Conservation (phyloP, 2,888 invertebrate genomes). For the Hofmannophila pseudospretella region DNA sequence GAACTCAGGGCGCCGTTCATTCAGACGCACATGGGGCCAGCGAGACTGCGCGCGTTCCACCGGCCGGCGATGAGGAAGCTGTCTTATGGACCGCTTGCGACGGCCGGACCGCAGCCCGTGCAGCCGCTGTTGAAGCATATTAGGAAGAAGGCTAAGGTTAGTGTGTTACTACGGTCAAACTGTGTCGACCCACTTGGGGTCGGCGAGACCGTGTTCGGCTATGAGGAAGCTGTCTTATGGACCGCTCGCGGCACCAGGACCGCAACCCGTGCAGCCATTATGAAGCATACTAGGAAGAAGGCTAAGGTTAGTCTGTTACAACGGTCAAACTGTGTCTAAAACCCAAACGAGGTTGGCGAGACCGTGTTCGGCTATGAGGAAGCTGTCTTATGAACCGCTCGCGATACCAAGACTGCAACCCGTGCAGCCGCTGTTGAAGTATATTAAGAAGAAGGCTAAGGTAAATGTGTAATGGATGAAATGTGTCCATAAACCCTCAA, state of each 20-base stretch:
- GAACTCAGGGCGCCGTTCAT: constrained; percentile 96
- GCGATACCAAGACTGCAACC: constrained; percentile 86
- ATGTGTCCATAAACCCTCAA: too few species aligned
- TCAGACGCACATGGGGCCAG: constrained; percentile 92
- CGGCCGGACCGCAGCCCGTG: constrained; percentile 87
- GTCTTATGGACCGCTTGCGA: constrained; percentile 88
- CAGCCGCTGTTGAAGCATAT: constrained; percentile 93
- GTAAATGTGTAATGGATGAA: too few species aligned
- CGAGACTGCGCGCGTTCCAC: constrained; percentile 91
- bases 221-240: constrained; percentile 93
- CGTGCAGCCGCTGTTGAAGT: constrained; percentile 90
- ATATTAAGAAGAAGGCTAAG: constrained; percentile 94
- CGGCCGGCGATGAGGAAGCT: constrained; percentile 92
- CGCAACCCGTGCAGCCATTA: constrained; percentile 90
- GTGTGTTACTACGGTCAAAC: too few species aligned
- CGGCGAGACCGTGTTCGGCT: constrained; percentile 86
- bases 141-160: constrained; percentile 90
- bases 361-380: constrained; percentile 90
- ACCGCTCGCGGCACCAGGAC: constrained; percentile 82
- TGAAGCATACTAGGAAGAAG: constrained; percentile 95
- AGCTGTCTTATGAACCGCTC: constrained; percentile 89
- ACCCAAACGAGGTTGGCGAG: constrained; percentile 88
- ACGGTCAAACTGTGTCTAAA: too few species aligned
- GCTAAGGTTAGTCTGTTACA: constrained; percentile 83
- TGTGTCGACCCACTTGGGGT: too few species aligned